These are phyloP conservation scores for Amphiprion clarkii DNA, from an alignment of 2,797 vertebrate species.

Conservation along the genomic window DNA sequence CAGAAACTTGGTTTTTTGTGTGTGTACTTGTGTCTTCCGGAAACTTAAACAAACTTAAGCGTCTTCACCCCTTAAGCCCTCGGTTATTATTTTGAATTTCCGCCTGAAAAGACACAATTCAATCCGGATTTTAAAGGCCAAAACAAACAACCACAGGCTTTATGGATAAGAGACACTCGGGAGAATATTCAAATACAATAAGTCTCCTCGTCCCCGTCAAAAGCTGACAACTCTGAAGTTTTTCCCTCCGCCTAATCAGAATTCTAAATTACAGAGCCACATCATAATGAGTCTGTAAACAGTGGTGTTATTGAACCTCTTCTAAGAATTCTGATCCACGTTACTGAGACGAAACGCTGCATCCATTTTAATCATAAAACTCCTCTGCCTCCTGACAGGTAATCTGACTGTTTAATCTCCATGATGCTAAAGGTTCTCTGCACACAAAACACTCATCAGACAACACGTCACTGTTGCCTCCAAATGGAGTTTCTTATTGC, in stretches of 20 bases:
- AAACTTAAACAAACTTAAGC: constrained; percentile 7
- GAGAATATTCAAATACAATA: not conserved
- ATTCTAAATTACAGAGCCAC: not conserved
- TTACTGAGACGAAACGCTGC: not conserved
- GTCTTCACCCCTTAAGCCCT: not conserved
- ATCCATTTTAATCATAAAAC: constrained; percentile 10
- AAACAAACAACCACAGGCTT: not conserved
- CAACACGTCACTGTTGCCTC: constrained; percentile 1
- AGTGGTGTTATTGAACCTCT: not conserved
- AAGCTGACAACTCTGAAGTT: not conserved
- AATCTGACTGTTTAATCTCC: constrained; percentile 20
- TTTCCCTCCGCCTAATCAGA: not conserved
- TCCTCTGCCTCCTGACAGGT: constrained; percentile 17
- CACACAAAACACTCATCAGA: constrained; percentile 16
- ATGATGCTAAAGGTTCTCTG: not conserved
- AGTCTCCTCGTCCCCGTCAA: not conserved
- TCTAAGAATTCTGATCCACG: not conserved
- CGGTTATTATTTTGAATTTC: constrained; percentile 17
- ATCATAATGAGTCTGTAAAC: not conserved
- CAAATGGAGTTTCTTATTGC: not conserved
- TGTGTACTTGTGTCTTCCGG: not conserved
- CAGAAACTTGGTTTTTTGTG: not conserved
- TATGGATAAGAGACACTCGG: too few species aligned
- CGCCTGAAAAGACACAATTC: constrained; percentile 11
- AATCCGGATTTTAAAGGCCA: constrained; percentile 3